Percentiles rank a stretch among this genome's conserved stretches.
Evolutionary conservation across 1,140 invertebrate genomes (phyloP).

Genomic region (Saxidomus purpurata): DNA sequence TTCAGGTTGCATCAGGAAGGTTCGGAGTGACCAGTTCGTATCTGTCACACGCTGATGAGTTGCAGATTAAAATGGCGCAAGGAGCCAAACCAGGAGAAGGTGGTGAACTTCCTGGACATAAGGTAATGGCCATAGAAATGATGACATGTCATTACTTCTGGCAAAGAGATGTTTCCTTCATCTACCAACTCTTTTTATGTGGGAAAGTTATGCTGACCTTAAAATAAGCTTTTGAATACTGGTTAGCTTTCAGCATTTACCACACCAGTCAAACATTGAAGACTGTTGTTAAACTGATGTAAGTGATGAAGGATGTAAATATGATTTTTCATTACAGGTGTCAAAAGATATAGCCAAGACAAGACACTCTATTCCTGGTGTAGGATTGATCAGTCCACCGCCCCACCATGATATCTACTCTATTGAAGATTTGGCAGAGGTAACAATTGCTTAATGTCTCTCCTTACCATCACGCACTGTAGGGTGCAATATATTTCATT

Average conservation of each 20-base stretch:
- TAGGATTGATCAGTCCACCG: slow-evolving; percentile 99
- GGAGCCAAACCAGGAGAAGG: slow-evolving; percentile 87
- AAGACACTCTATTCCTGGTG: slow-evolving; percentile 97
- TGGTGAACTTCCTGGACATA: slow-evolving; percentile 86
- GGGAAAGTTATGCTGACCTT: too few species aligned
- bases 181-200: too few species aligned
- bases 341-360: slow-evolving; percentile 98
- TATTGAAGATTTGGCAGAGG: slow-evolving; percentile 99
- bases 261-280: too few species aligned
- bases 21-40: slow-evolving; percentile 99
- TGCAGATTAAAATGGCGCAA: slow-evolving; percentile 87
- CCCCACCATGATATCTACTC: slow-evolving; percentile 99
- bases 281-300: too few species aligned
- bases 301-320: too few species aligned
- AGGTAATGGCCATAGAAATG: slow-evolving; percentile 81
- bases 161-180: too few species aligned
- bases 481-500: too few species aligned
- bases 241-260: too few species aligned
- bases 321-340: slow-evolving; percentile 88
- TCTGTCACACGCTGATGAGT: slow-evolving; percentile 93
- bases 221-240: too few species aligned
- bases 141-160: too few species aligned
- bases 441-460: slow-evolving; percentile 70
- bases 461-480: too few species aligned
- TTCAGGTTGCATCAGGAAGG: slow-evolving; percentile 97